Base-by-base conservation (phyloP, 2,113 vertebrate species). In the Brachyistius frenatus region DNA sequence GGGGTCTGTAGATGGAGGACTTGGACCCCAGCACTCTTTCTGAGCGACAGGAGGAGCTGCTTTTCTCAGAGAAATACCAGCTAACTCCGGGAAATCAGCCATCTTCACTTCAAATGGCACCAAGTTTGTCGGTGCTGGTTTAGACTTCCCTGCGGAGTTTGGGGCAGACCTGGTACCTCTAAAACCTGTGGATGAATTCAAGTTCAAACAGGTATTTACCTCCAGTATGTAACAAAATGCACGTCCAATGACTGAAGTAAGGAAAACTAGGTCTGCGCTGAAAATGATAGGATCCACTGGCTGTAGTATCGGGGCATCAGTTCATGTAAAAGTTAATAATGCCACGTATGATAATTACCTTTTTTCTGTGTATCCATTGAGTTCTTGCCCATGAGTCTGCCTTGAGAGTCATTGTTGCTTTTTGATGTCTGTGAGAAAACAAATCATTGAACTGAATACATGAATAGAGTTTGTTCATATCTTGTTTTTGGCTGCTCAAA, bases 11-110 rank as follows among this genome's bases (percentile, higher is more conserved):
- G 69, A 5, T 23, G 23, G 50, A 33, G 56, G 32, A 23, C 39
- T 33, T 6, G 84, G 69, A 66, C 81, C 75, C 89, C 88, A 89
- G 52, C 56, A 30, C 11, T 66, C 76, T 73, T 76, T 88, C 72
- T 80, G 78, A 73, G 31, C 37, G 16, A 16, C 56, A 36, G 66
- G n/a, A 36, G 46, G 7, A 14, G 35, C 15, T 2, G 57, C 46
- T 76, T 69, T 85, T 1, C 30, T 44, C 31, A 68, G 44, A 0
- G 74, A 63, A 52, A 71, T 50, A 8, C 83, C 71, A 62, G 83
- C 73, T 37, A 95, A 63, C 72, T 94, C 90, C 1, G 94, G 94
- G 69, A 95, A 95, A 73, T 95, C 94, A 0, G 81, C 81, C 80
- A 93, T 88, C 52, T 94, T 94, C 16, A 94, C 92, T 58, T 95